Evolutionary conservation across 2,113 vertebrate genomes (phyloP).

Genomic region (Dendropsophus ebraccatus): DNA sequence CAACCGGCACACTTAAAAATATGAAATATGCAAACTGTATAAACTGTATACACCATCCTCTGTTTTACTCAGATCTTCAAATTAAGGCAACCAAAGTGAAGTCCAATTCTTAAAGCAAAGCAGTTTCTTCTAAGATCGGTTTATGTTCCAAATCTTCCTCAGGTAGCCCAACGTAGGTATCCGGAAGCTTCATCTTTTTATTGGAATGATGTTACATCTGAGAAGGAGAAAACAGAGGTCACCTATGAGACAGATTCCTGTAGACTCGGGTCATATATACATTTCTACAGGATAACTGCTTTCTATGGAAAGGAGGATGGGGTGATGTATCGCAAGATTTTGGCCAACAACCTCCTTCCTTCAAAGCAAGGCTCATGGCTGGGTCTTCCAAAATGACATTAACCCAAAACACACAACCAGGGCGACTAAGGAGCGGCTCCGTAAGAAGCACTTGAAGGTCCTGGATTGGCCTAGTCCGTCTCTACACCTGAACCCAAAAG

Average conservation of each 20-base stretch:
- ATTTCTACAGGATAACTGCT: no score
- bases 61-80: background rate
- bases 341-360: no score
- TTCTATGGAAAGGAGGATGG: no score
- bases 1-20: background rate
- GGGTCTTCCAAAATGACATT: no score
- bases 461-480: no score
- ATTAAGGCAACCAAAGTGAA: background rate
- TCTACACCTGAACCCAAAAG: no score
- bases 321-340: no score
- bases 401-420: no score
- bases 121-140: background rate
- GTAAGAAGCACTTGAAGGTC: no score
- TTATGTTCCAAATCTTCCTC: background rate
- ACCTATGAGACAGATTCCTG: background rate
- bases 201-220: slow-evolving; percentile 79
- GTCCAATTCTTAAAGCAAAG: background rate
- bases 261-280: no score
- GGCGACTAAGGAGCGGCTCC: no score
- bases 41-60: background rate
- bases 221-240: slow-evolving; percentile 19
- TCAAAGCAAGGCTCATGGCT: no score
- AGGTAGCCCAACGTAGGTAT: background rate
- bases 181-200: slow-evolving; percentile 72
- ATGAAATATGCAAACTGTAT: background rate